Percentiles rank a stretch among this genome's conserved stretches.
phyloP scores from a whole-genome alignment of 2,888 invertebrate genomes.

The Phyllotreta striolata region DNA sequence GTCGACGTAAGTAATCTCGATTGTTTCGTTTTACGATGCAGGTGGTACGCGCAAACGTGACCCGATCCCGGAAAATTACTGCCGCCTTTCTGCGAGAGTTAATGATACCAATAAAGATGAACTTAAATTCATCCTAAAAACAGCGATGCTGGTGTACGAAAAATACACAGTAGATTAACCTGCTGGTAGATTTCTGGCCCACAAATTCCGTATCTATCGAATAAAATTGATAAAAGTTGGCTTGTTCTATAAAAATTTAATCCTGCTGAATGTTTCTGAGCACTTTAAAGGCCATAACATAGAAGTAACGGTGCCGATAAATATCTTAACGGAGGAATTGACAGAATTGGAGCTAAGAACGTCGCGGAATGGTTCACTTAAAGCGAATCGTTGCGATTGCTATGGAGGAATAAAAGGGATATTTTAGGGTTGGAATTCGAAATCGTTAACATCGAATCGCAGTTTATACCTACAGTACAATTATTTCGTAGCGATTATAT shows the following conservation, averaged over 20 bases:
- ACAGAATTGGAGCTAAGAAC: constrained; percentile 15
- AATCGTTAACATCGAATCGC: too few relatives aligned
- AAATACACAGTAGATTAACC: too few relatives aligned
- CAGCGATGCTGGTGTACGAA: too few relatives aligned
- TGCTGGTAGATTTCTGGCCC: too few relatives aligned
- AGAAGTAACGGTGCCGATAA: constrained; percentile 6
- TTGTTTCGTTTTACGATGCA: neutral
- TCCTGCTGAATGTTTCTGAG: neutral
- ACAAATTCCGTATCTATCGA: neutral
- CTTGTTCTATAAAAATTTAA: constrained; percentile 11
- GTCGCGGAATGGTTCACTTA: constrained; percentile 25
- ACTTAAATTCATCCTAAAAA: too few relatives aligned
- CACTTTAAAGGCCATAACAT: constrained; percentile 17
- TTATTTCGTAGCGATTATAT: too few relatives aligned
- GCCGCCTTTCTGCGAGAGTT: too few relatives aligned
- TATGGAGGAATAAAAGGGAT: constrained; percentile 8
- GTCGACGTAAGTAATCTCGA: constrained; percentile 77
- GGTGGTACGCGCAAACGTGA: neutral
- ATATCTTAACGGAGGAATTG: constrained; percentile 15
- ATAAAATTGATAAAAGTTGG: neutral
- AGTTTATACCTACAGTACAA: too few relatives aligned
- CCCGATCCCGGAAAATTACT: too few relatives aligned
- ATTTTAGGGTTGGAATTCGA: constrained; percentile 3
- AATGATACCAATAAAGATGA: too few relatives aligned
- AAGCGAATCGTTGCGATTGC: constrained; percentile 8